These are phyloP conservation scores for Ginglymostoma cirratum DNA, from an alignment of 2,113 vertebrate genomes.

Conservation along the genomic window DNA sequence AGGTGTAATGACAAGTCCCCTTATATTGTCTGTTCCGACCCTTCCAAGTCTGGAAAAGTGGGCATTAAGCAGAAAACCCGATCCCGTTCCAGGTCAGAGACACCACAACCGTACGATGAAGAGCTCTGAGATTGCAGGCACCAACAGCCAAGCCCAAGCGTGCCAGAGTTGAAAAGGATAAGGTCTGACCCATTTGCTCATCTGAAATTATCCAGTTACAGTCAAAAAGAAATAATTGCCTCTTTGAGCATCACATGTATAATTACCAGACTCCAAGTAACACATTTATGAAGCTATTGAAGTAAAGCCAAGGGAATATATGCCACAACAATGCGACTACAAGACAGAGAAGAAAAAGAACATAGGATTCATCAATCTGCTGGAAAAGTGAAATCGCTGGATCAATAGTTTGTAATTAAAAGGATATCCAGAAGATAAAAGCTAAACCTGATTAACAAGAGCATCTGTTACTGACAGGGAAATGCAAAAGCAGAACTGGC, in stretches of 20 bases:
- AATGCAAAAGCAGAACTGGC: neutral
- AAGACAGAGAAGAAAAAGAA: neutral
- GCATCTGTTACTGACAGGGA: neutral
- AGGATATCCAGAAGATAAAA: neutral
- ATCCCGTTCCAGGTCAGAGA: no score
- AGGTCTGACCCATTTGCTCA: neutral
- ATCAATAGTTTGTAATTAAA: slow-evolving; percentile 3
- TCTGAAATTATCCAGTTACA: neutral
- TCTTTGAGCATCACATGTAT: neutral
- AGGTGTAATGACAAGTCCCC: no score
- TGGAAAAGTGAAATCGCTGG: neutral
- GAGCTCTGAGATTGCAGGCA: neutral
- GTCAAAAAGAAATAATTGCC: neutral
- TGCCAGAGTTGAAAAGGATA: neutral
- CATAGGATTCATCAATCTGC: neutral
- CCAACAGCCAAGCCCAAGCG: neutral
- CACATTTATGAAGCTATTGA: neutral
- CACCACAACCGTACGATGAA: neutral
- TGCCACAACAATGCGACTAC: neutral
- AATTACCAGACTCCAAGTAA: neutral
- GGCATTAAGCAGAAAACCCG: neutral
- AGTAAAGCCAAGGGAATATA: neutral
- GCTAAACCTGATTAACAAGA: neutral
- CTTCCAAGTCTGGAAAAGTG: neutral
- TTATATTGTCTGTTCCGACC: neutral